Base-by-base conservation (phyloP, 1,140 invertebrate species). In the Lycorma delicatula region DNA sequence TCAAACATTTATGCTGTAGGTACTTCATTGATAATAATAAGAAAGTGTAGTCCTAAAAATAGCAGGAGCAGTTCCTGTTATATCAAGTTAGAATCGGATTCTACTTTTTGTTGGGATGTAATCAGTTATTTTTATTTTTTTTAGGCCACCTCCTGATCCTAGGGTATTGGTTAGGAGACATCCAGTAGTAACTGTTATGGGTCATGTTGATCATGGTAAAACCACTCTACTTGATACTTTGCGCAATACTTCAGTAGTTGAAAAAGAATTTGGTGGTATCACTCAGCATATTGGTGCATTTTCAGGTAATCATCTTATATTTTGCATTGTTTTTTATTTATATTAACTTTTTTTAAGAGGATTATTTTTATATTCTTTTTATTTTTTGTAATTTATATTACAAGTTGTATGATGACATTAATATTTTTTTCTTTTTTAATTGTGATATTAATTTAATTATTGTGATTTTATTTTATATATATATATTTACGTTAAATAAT, bases 221-320 rank as follows among this genome's bases (percentile, higher is more conserved):
- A 99, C 97, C 3, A 98, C 97, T 3, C 76, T 99, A 3, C 72
- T 99, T 6, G 97, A 99, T 76, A 77, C 87, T 1, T 72, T 99
- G 18, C 74, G 97, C 54, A 81, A 94, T 53, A 84, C 93, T 0
- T 81, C 84, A 57, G 85, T 99, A 34, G 95, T 94, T 0, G 80
- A 86, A 18, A 77, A 83, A 31, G 97, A 99, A 78, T 97, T 95
- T 76, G 97, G 97, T n/a, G 97, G 97, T 16, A 99, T 99, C 41
- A 99, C 97, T 0, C 97, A 99, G 73, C 96, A 99, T 72, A 98
- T 99, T 71, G 97, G 97, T 60, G 97, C 97, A 29, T 99, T 99
- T 76, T 86, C 87, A 69, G 89, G 81, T 83, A 70, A 55, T 50
- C 22, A 59, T 41, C 49, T 7, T 3, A 38, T 38, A 3, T 38